Evolutionary conservation across 2,888 invertebrate species (phyloP), one percentile per base, ranked within the genome.

Genomic region (Agrotis ipsilon): DNA sequence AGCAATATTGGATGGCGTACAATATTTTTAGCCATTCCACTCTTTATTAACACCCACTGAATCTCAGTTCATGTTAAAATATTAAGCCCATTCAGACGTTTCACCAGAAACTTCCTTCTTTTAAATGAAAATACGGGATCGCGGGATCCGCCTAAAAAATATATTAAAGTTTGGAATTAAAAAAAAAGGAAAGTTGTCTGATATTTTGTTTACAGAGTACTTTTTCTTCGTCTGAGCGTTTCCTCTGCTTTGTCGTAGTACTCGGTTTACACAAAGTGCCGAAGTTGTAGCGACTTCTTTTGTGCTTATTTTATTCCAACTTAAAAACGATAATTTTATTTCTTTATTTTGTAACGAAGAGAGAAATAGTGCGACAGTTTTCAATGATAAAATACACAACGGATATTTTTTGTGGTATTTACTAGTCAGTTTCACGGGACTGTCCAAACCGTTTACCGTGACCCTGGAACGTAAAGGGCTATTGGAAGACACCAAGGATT

Each of bases 41-140:
- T 61, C 66, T 80, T 81, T 85, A 87, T 87, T 84, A 86, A 81
- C 82, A 80, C 73, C 81, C 80, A 69, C 66, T 80, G 76, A 82
- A 77, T 77, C 68, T 72, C 78, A 72, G 81, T 78, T 68, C 68
- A 79, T 78, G 78, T 78, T 81, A 82, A 83, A 82, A 83, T 85
- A 83, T 87, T 84, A 87, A 84, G 80, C 81, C 80, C 60, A 78
- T 81, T 81, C 79, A 69, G 80, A 72, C 66, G 66, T 73, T 82
- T 63, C 66, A 55, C 57, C 57, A 49, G 72, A 83, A 83, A 75
- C 74, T 78, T 85, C 72, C 75, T 68, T 54, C 45, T 80, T 64
- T 64, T 65, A 83, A 80, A 83, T 80, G 80, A 80, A 83, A 83
- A 81, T 62, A 72, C 72, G 67, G 73, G 39, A 69, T 73, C 61